phyloP scores from a whole-genome alignment of 1,140 invertebrate genomes.

The Phortica variegata region DNA sequence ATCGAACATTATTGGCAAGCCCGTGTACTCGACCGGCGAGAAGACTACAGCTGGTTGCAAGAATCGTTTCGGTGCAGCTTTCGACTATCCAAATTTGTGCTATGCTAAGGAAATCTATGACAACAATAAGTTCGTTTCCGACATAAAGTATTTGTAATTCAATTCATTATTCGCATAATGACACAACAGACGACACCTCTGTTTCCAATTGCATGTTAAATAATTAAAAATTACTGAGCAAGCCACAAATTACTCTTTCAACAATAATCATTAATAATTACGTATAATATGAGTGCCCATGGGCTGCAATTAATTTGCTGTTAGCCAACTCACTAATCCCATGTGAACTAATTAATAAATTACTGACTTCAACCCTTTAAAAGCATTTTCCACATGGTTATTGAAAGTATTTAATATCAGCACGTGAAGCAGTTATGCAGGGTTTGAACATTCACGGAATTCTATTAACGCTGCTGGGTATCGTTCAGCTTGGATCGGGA shows the following conservation, averaged over 20 bases:
- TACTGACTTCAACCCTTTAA: no score
- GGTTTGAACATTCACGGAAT: not conserved
- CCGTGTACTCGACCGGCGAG: slow-evolving; percentile 10
- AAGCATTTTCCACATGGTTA: no score
- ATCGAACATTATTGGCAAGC: slow-evolving; percentile 1
- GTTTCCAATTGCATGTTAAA: no score
- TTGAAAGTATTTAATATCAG: no score
- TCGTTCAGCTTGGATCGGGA: slow-evolving; percentile 12
- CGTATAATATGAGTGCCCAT: no score
- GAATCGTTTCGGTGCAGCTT: slow-evolving; percentile 2
- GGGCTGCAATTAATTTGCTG: no score
- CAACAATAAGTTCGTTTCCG: slow-evolving; percentile 1
- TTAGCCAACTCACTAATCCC: no score
- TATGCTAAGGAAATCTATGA: slow-evolving; percentile 8
- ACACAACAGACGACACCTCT: not conserved
- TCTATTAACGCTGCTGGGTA: slow-evolving; percentile 12
- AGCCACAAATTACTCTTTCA: no score
- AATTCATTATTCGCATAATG: slow-evolving; percentile 16
- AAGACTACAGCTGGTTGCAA: slow-evolving; percentile 8
- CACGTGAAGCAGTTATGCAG: no score
- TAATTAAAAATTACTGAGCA: no score
- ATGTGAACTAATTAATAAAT: no score
- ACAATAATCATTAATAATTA: no score
- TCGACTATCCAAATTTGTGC: slow-evolving; percentile 15
- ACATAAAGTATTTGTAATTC: not conserved